Evolutionary conservation across 2,888 invertebrate species (phyloP).

Genomic region (Drosophila stalkeri): DNA sequence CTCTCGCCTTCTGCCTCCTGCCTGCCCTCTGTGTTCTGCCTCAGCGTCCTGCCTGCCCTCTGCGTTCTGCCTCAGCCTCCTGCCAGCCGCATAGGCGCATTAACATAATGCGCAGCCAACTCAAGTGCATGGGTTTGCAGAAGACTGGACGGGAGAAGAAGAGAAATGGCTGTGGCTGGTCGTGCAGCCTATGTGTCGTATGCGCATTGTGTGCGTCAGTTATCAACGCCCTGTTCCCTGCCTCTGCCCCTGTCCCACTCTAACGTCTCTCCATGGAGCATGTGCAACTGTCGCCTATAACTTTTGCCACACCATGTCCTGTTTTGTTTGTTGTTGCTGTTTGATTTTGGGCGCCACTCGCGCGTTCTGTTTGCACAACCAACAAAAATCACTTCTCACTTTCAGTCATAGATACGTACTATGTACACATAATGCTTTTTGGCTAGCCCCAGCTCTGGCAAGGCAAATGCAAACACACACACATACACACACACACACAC

Average conservation of each 20-base stretch:
- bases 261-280: conserved; percentile 28
- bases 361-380: conserved; percentile 73
- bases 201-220: conserved; percentile 66
- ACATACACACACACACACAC: background rate
- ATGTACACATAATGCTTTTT: conserved; percentile 48
- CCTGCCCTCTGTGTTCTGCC: no score
- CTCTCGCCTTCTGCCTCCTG: conserved; percentile 19
- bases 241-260: conserved; percentile 5
- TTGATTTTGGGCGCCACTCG: conserved; percentile 65
- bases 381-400: conserved; percentile 74
- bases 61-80: background rate
- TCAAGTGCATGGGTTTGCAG: conserved; percentile 60
- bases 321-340: conserved; percentile 56
- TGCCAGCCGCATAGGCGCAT: conserved; percentile 63
- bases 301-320: conserved; percentile 37
- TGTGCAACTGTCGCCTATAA: conserved; percentile 69
- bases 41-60: conserved; percentile 4
- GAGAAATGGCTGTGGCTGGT: background rate
- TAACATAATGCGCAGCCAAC: conserved; percentile 80
- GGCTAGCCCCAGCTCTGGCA: conserved; percentile 21
- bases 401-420: conserved; percentile 66
- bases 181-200: conserved; percentile 61
- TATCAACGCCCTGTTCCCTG: conserved; percentile 20
- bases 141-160: background rate
- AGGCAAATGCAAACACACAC: conserved; percentile 44